Evolutionary conservation across 23 tunicate genomes (phyloP), one percentile per base, ranked within the genome.

Genomic region (Halocynthia roretzi): DNA sequence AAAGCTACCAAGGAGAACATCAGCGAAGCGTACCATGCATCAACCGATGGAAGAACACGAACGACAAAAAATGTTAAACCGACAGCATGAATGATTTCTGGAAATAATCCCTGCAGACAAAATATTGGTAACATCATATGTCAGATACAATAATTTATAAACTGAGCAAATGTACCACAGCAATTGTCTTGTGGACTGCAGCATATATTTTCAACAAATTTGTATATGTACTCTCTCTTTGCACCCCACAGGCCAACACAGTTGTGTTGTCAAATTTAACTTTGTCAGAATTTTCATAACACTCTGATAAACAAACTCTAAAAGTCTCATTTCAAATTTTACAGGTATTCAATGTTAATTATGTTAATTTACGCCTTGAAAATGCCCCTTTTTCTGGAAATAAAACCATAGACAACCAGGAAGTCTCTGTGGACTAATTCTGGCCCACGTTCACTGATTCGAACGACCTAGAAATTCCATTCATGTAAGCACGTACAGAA

Each of bases 51-150:
- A 0, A 91, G 61, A 50, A 91, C 97, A 52, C 61, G 77, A 5
- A 91, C n/a, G 8, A 91, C 12, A 14, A 91, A 72, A 15, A 85
- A 81, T 51, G 87, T 71, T 70, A 87, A 76, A 21, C 97, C 97
- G 50, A 86, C 31, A n/a, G 87, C 84, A 51, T 82, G 83, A 14
- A 91, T 55, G 7, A 70, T 49, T 61, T 91, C 97, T 77, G 80
- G 88, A 10, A 85, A 14, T 53, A 77, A 72, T 6, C 97, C 87
- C 97, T 91, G 80, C n/a, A 70, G 71, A 71, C 11, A 8, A 66
- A 54, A 55, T 9, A 19, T 15, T 17, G 23, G 14, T 15, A 60
- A 5, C 51, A 10, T 12, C 5, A 72, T 14, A 31, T 31, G 44
- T 31, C 44, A 31, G 44, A 31, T 31, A 31, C 44, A 31, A 31